Evolutionary conservation across 1,140 invertebrate genomes (phyloP).

Genomic region (Diuraphis noxia): DNA sequence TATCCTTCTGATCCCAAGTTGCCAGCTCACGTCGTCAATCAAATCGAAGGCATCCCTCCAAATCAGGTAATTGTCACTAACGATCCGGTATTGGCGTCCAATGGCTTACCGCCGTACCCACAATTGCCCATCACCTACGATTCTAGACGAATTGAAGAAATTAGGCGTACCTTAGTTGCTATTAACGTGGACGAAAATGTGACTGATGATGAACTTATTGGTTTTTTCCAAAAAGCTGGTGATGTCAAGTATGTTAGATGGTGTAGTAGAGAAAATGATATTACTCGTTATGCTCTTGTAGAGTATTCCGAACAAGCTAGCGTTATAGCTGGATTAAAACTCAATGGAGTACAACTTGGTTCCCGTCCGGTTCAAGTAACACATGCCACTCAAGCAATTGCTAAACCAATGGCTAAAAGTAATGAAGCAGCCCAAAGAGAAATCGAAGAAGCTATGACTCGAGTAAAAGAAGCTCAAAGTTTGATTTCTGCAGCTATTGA

Average conservation of each 20-base stretch:
- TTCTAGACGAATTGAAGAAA: constrained; percentile 92
- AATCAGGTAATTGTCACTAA: constrained; percentile 84
- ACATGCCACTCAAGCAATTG: constrained; percentile 88
- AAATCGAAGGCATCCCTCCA: constrained; percentile 80
- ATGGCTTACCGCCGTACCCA: constrained; percentile 89
- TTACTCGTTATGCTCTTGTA: constrained; percentile 79
- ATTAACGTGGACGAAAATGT: constrained; percentile 74
- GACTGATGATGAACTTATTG: constrained; percentile 77
- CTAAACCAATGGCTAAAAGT: constrained; percentile 90
- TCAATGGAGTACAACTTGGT: constrained; percentile 78
- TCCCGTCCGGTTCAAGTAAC: constrained; percentile 69
- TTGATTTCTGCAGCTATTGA: constrained; percentile 91
- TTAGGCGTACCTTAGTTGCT: constrained; percentile 84
- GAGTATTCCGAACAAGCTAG: constrained; percentile 92
- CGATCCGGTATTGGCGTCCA: constrained; percentile 84
- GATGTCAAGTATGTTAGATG: constrained; percentile 96
- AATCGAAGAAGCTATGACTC: constrained; percentile 95
- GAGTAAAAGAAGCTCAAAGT: constrained; percentile 93
- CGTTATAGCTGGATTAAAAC: constrained; percentile 82
- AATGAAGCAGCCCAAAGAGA: constrained; percentile 93
- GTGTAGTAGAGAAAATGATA: constrained; percentile 80
- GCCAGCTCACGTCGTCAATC: constrained; percentile 85
- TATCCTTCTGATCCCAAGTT: constrained; percentile 81
- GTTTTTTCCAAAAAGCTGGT: constrained; percentile 82
- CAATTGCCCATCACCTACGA: constrained; percentile 88